Evolutionary conservation across 2,888 invertebrate species (phyloP).

Genomic region (Drosophila acutilabella): DNA sequence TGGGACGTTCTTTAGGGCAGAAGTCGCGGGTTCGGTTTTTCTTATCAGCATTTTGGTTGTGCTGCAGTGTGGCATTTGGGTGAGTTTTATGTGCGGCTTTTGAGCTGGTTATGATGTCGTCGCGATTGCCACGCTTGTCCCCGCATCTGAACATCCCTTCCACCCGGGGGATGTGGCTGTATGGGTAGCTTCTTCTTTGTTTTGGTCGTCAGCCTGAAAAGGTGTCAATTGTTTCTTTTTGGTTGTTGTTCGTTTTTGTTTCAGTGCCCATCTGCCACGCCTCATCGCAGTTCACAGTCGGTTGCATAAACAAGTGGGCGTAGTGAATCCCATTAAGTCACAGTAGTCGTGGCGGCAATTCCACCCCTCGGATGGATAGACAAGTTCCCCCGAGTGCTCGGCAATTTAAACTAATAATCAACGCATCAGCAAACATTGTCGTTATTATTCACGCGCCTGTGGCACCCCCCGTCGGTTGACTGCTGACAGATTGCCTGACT

Average conservation of each 20-base stretch:
- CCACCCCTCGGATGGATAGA: constrained; percentile 24
- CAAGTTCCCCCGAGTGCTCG: constrained; percentile 55
- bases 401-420: constrained; percentile 84
- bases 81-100: constrained; percentile 78
- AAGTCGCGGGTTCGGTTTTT: constrained; percentile 58
- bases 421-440: constrained; percentile 83
- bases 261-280: constrained; percentile 46
- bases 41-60: constrained; percentile 75
- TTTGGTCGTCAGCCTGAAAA: constrained; percentile 52
- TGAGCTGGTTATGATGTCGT: constrained; percentile 74
- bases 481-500: constrained; percentile 63
- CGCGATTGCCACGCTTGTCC: constrained; percentile 55
- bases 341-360: constrained; percentile 4
- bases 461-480: constrained; percentile 59
- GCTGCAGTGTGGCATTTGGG: constrained; percentile 78
- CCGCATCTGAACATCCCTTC: not conserved
- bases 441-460: constrained; percentile 72
- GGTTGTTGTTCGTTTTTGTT: not conserved
- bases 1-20: constrained; percentile 52
- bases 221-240: constrained; percentile 73
- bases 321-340: constrained; percentile 77
- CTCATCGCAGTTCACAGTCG: constrained; percentile 76
- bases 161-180: not conserved
- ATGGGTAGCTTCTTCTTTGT: constrained; percentile 61
- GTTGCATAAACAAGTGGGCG: constrained; percentile 83